These are phyloP conservation scores for Brachyhypopomus gauderio DNA, from an alignment of 2,113 vertebrate species.

Conservation along the genomic window DNA sequence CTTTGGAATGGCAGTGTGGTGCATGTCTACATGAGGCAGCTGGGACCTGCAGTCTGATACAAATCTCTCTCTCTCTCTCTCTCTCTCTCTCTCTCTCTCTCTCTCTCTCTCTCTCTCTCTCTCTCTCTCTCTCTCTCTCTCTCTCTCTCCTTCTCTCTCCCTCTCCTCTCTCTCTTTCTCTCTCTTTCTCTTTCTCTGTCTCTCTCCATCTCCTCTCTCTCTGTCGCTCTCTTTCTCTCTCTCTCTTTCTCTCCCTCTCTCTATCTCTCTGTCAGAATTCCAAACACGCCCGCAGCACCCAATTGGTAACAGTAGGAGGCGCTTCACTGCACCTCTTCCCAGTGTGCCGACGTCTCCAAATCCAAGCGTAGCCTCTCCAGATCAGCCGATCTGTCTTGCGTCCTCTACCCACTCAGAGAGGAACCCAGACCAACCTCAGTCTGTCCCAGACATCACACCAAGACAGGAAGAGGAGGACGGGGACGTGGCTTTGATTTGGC, in stretches of 20 bases:
- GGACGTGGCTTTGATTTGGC: not conserved
- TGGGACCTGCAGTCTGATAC: slow-evolving; percentile 39
- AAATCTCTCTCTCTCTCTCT: no score
- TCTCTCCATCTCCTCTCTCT: no score
- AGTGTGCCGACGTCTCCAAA: slow-evolving; percentile 28
- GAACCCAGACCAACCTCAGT: slow-evolving; percentile 2
- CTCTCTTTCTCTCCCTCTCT: not conserved
- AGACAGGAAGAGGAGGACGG: not conserved
- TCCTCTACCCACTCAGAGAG: slow-evolving; percentile 5
- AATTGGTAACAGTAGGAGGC: slow-evolving; percentile 35
- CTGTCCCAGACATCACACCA: not conserved
- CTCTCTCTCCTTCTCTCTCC: not conserved
- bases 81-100: not conserved
- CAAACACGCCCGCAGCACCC: slow-evolving; percentile 24
- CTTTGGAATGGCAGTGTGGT: slow-evolving; percentile 26
- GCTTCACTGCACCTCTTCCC: slow-evolving; percentile 50
- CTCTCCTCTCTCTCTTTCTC: no score
- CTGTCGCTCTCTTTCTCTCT: not conserved
- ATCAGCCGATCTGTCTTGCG: slow-evolving; percentile 1
- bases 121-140: not conserved
- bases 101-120: no score
- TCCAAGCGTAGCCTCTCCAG: not conserved
- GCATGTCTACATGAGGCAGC: slow-evolving; percentile 48
- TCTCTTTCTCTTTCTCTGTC: not conserved
- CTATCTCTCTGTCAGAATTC: slow-evolving; percentile 35